phyloP scores from a whole-genome alignment of 2,888 invertebrate genomes.

The Nephrotoma guestfalica region DNA sequence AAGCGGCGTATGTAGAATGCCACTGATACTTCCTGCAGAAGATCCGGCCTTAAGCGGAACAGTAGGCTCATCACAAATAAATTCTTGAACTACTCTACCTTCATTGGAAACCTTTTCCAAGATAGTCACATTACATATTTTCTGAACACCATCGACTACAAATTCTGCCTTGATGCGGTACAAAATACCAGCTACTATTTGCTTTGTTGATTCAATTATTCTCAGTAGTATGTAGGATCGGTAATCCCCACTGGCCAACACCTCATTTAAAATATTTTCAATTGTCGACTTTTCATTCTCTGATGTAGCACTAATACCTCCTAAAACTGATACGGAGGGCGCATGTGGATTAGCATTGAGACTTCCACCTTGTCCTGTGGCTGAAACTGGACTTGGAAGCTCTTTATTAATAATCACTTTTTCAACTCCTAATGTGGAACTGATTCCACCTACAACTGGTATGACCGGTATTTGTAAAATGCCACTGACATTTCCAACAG shows the following conservation, averaged over 20 bases:
- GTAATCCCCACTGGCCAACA: neutral
- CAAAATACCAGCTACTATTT: slow-evolving; percentile 39
- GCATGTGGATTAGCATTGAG: neutral
- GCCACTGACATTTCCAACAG: no score
- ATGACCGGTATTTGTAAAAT: no score
- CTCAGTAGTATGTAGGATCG: slow-evolving; percentile 12
- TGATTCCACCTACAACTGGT: no score
- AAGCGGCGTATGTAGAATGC: no score
- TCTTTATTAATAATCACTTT: no score
- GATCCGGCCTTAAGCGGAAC: neutral
- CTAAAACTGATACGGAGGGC: neutral
- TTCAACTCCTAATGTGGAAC: no score
- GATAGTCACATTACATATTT: slow-evolving; percentile 16
- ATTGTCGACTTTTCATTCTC: neutral
- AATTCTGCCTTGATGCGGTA: slow-evolving; percentile 44
- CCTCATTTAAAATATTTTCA: neutral
- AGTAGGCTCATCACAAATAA: neutral
- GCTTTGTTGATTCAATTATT: slow-evolving; percentile 33
- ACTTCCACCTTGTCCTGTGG: neutral
- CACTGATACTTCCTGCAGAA: no score
- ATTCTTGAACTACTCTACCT: neutral
- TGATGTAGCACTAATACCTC: neutral
- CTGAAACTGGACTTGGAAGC: neutral
- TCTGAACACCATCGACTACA: slow-evolving; percentile 32
- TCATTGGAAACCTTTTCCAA: neutral